Base-by-base conservation (phyloP, 1,140 invertebrate species). In the Camponotus vicinus region DNA sequence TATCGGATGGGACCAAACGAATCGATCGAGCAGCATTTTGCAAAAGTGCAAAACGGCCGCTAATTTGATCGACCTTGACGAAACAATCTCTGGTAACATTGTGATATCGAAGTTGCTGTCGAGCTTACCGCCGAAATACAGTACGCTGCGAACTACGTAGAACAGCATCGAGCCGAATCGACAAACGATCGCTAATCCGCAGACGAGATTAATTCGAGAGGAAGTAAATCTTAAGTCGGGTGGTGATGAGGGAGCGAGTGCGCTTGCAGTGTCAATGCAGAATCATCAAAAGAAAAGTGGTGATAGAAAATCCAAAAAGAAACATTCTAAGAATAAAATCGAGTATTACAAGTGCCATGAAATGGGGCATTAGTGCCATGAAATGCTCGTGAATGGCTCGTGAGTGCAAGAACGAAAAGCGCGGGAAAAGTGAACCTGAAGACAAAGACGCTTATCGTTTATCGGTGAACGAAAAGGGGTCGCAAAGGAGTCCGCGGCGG, bases 41-140 rank as follows among this genome's bases (percentile, higher is more conserved):
- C 69, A 49, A 71, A 71, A 21, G 69, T 71, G 21, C 34, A 71
- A 71, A 49, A 71, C n/a, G 63, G 63, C 63, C 1, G 63, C 5
- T 27, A 11, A 66, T 15, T 18, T 66, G n/a, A 34, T 13, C 9
- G 63, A 66, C 21, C 27, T 66, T 18, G 63, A 27, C 63, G 63
- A 66, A 34, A 40, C 11, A 8, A n/a, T 66, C 5, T 66, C 32
- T 4, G 63, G 37, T n/a, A n/a, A 5, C 1, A 66, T n/a, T 5
- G 63, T 66, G 21, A 66, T 66, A n/a, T n/a, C 63, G 27, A 66
- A 66, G 63, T 5, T 66, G 4, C 27, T 66, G 18, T 6, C 21
- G 4, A 66, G 63, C 34, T n/a, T 66, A 13, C 3, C 63, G 0
- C 27, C 27, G n/a, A 66, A 66, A 34, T 66, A 37, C 27, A 66